Evolutionary conservation across 2,797 vertebrate genomes (phyloP), one percentile per base, ranked within the genome.

Genomic region (Karalla daura): DNA sequence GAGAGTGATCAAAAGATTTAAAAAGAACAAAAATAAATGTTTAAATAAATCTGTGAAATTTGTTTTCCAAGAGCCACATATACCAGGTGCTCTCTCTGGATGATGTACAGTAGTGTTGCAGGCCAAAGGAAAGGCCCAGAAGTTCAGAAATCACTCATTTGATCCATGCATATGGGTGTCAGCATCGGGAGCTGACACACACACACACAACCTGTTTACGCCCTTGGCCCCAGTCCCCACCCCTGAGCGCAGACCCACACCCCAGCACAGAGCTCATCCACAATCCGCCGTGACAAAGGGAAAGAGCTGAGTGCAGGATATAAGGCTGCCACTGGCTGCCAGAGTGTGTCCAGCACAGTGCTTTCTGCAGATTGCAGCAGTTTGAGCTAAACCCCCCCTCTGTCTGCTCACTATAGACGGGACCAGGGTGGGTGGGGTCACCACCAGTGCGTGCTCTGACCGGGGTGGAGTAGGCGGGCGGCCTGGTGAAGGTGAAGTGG

Each of bases 291-390:
- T 83, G 86, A 94, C 91, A 94, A 93, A 93, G 85, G 77, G 88
- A 94, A 93, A 92, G 74, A 92, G 93, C 92, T 94, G 93, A 94
- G 89, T 32, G 70, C 78, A 91, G 89, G 81, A 89, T 86, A 89
- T 90, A 76, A 74, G 74, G 82, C 74, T 69, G 81, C 78, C 72
- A 74, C 78, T 74, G 88, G 84, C 86, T 78, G 86, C 87, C 87
- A 83, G 75, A 80, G 78, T 81, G 85, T 70, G 73, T 90, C 86
- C 83, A 82, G 77, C 81, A 86, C 89, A 85, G 67, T 81, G 86
- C 85, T 91, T 93, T 93, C 80, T 94, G 93, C 92, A 92, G 80
- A 92, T 85, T 80, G 83, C 89, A 93, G 92, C 93, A 93, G 81
- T 92, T 93, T 94, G 80, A 81, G 68, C 62, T 92, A 92, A 93